Evolutionary conservation across 2,113 vertebrate species (phyloP).

Genomic region (Aythya baeri): DNA sequence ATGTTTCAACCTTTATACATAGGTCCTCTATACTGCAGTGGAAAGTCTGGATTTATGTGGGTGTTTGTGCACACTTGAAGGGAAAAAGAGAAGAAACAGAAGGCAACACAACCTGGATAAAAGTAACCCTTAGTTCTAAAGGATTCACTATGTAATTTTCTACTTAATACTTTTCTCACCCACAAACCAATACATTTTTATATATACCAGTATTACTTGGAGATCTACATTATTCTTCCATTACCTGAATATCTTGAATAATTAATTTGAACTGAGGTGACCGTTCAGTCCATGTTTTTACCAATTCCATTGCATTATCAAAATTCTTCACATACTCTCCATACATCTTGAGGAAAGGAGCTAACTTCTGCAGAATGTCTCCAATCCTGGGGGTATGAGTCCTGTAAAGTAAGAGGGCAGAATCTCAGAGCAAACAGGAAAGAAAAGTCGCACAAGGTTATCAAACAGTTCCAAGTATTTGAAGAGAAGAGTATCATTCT

Average conservation of each 20-base stretch:
- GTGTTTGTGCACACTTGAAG: neutral
- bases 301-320: slow-evolving; percentile 93
- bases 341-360: slow-evolving; percentile 99
- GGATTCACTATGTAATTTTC: neutral
- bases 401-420: slow-evolving; percentile 66
- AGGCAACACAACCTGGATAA: neutral
- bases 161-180: neutral
- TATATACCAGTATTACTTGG: neutral
- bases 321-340: slow-evolving; percentile 97
- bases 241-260: slow-evolving; percentile 94
- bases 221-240: neutral
- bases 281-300: slow-evolving; percentile 93
- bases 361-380: slow-evolving; percentile 95
- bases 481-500: neutral
- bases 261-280: slow-evolving; percentile 91
- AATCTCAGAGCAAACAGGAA: slow-evolving; percentile 44
- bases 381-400: slow-evolving; percentile 89
- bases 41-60: neutral
- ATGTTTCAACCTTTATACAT: neutral
- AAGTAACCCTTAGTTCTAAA: neutral
- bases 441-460: neutral
- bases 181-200: neutral
- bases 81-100: neutral
- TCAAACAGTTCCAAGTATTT: neutral
- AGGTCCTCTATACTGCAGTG: neutral